These are phyloP conservation scores for Manduca sexta DNA, from an alignment of 1,140 invertebrate genomes.

Conservation along the genomic window DNA sequence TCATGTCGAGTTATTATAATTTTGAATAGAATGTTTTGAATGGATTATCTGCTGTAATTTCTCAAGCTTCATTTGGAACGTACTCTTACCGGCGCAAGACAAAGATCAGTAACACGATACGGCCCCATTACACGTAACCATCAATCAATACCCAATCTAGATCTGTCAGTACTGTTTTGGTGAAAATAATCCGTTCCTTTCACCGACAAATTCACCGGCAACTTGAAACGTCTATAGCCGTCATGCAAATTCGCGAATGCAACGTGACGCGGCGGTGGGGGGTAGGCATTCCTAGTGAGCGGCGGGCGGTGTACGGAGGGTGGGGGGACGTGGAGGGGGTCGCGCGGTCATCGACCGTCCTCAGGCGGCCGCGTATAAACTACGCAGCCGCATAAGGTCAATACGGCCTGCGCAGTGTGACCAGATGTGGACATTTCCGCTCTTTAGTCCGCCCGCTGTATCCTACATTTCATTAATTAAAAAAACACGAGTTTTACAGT, in stretches of 20 bases:
- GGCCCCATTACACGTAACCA: no score
- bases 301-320: slow-evolving; percentile 10
- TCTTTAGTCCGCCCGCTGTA: background rate
- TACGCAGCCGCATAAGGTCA: slow-evolving; percentile 66
- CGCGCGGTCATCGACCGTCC: slow-evolving; percentile 65
- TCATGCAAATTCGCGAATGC: slow-evolving; percentile 59
- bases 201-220: background rate
- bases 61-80: no score
- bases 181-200: no score
- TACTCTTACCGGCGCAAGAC: no score
- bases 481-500: no score
- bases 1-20: no score
- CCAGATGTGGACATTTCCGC: slow-evolving; percentile 1
- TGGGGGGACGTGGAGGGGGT: slow-evolving; percentile 9
- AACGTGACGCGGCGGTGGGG: slow-evolving; percentile 49
- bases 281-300: slow-evolving; percentile 46
- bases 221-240: background rate
- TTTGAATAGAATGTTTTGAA: no score
- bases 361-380: slow-evolving; percentile 51
- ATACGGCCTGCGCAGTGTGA: slow-evolving; percentile 26
- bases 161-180: no score
- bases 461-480: background rate
- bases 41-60: no score
- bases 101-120: no score
- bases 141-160: no score